Percentiles rank a stretch among this genome's conserved stretches.
phyloP scores from a whole-genome alignment of 1,140 invertebrate species.

The Caenorhabditis briggsae region DNA sequence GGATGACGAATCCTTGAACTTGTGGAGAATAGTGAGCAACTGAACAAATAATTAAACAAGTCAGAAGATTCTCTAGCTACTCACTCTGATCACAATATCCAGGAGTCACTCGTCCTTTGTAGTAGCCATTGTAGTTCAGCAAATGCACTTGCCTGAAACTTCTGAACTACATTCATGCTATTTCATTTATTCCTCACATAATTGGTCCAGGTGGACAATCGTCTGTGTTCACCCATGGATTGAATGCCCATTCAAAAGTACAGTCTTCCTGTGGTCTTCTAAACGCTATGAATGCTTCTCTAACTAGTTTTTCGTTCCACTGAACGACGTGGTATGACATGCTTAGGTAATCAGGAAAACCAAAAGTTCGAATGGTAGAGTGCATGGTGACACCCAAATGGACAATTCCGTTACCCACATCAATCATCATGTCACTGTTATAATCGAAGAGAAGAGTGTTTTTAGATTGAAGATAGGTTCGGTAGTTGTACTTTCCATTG shows the following conservation, averaged over 20 bases:
- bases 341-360: neutral
- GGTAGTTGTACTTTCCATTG: neutral
- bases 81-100: neutral
- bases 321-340: neutral
- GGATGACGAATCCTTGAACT: neutral
- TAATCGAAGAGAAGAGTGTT: neutral
- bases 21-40: neutral
- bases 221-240: neutral
- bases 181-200: neutral
- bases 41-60: neutral
- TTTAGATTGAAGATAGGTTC: slow-evolving; percentile 6
- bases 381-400: neutral
- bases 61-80: no score
- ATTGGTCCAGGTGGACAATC: slow-evolving; percentile 2
- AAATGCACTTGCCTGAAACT: neutral
- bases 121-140: neutral
- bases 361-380: slow-evolving; percentile 1
- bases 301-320: neutral
- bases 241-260: neutral
- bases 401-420: slow-evolving; percentile 5
- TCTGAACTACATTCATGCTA: neutral
- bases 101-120: neutral
- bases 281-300: neutral
- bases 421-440: slow-evolving; percentile 9
- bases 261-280: neutral